A percentile compares a stretch with the other conserved stretches of the same genome.
These are phyloP conservation scores for Hydrocynus forskahlii DNA, from an alignment of 2,797 vertebrate genomes.

Conservation along the genomic window DNA sequence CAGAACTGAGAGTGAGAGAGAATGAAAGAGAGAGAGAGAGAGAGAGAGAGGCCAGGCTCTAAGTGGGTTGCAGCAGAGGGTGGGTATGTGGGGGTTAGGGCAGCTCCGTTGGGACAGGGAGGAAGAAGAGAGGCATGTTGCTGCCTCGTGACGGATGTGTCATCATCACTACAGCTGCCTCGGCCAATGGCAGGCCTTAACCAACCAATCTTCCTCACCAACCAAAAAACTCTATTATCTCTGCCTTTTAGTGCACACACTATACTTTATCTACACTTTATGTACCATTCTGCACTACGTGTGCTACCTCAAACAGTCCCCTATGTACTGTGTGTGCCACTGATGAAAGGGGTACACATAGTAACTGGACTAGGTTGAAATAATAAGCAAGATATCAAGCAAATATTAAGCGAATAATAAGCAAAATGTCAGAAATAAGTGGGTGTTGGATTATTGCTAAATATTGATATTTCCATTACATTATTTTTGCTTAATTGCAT, in stretches of 20 bases:
- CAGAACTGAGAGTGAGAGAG: slow-evolving; percentile 39
- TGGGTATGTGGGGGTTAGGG: slow-evolving; percentile 53
- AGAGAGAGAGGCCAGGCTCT: slow-evolving; percentile 41
- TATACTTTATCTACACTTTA: neutral
- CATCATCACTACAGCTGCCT: slow-evolving; percentile 22
- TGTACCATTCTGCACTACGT: too few species aligned
- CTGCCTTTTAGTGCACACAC: neutral
- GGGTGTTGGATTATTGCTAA: too few species aligned
- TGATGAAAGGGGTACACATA: too few species aligned
- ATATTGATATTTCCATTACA: too few species aligned
- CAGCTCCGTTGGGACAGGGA: slow-evolving; percentile 46
- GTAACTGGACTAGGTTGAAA: too few species aligned
- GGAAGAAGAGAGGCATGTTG: slow-evolving; percentile 54
- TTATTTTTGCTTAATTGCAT: too few species aligned
- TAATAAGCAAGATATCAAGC: too few species aligned
- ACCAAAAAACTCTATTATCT: neutral
- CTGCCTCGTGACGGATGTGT: slow-evolving; percentile 59
- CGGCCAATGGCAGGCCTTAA: slow-evolving; percentile 42
- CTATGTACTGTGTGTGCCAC: too few species aligned
- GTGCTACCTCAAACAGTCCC: too few species aligned
- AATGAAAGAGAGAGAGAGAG: slow-evolving; percentile 12
- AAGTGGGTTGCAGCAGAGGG: slow-evolving; percentile 55
- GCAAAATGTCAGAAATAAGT: too few species aligned
- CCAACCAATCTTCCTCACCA: slow-evolving; percentile 5
- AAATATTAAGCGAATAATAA: too few species aligned